Evolutionary conservation across 2,888 invertebrate genomes (phyloP).

Genomic region (Steinernema hermaphroditum): DNA sequence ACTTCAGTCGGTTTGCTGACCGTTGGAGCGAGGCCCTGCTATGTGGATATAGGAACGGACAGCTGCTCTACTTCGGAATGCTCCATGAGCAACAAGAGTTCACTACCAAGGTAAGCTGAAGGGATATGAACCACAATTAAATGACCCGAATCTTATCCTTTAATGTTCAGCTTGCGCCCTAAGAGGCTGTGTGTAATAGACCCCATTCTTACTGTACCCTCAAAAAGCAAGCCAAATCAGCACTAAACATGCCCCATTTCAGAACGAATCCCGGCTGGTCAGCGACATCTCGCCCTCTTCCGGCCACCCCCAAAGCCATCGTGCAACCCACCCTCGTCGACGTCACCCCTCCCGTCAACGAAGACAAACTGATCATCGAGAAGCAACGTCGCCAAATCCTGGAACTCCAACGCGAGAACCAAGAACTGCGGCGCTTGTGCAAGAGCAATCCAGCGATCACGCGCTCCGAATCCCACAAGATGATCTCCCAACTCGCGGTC

Average conservation of each 20-base stretch:
- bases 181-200: too few species aligned
- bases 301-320: slow-evolving; percentile 41
- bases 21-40: slow-evolving; percentile 16
- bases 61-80: slow-evolving; percentile 24
- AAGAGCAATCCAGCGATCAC: not conserved
- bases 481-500: slow-evolving; percentile 27
- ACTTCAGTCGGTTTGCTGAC: slow-evolving; percentile 1
- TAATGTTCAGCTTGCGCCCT: too few species aligned
- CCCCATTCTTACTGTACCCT: too few species aligned
- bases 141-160: too few species aligned
- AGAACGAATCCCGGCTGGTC: slow-evolving; percentile 37
- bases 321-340: slow-evolving; percentile 46
- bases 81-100: slow-evolving; percentile 31
- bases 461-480: slow-evolving; percentile 23
- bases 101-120: slow-evolving; percentile 26
- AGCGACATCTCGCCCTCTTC: slow-evolving; percentile 12
- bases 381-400: slow-evolving; percentile 57
- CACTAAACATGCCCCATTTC: too few species aligned
- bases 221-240: too few species aligned
- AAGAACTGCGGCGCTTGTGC: slow-evolving; percentile 41
- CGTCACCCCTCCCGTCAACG: slow-evolving; percentile 33
- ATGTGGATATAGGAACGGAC: not conserved
- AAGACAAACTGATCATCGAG: slow-evolving; percentile 43
- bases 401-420: slow-evolving; percentile 54
- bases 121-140: not conserved